Evolutionary conservation across 2,113 vertebrate genomes (phyloP).

Genomic region (Archocentrus centrarchus): DNA sequence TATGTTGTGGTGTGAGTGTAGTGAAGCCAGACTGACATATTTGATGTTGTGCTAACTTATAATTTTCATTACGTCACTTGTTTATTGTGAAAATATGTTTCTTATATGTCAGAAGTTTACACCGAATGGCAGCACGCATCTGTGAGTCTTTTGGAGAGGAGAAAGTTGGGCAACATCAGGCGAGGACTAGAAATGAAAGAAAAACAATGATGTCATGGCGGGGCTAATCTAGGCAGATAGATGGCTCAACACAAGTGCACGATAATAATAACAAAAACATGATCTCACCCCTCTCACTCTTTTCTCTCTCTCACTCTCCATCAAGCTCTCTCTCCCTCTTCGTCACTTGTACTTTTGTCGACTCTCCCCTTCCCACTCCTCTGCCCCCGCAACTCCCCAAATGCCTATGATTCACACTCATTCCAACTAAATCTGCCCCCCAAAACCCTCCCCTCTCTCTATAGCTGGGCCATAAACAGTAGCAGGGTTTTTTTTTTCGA

Average conservation of each 20-base stretch:
- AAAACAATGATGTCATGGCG: constrained; percentile 82
- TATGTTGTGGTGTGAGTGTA: neutral
- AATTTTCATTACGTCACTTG: constrained; percentile 38
- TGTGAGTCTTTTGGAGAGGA: constrained; percentile 50
- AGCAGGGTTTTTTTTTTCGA: constrained; percentile 64
- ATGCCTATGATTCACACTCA: constrained; percentile 73
- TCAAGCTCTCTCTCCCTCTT: constrained; percentile 37
- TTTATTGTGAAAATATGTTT: constrained; percentile 34
- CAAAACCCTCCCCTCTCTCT: constrained; percentile 50
- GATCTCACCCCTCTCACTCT: constrained; percentile 65
- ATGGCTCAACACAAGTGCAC: constrained; percentile 78
- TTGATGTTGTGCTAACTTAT: constrained; percentile 4
- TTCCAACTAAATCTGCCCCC: constrained; percentile 54
- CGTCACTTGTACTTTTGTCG: constrained; percentile 50
- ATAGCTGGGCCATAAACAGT: constrained; percentile 77
- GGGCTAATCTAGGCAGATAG: constrained; percentile 78
- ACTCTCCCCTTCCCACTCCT: constrained; percentile 57
- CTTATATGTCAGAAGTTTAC: neutral
- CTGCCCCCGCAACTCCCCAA: constrained; percentile 61
- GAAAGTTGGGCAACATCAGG: constrained; percentile 71
- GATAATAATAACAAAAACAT: constrained; percentile 82
- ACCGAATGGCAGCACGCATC: neutral
- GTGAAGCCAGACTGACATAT: neutral
- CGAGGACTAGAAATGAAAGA: constrained; percentile 74
- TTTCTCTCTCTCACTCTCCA: constrained; percentile 31